phyloP scores from a whole-genome alignment of 2,888 invertebrate genomes.

The Epirrita christyi region DNA sequence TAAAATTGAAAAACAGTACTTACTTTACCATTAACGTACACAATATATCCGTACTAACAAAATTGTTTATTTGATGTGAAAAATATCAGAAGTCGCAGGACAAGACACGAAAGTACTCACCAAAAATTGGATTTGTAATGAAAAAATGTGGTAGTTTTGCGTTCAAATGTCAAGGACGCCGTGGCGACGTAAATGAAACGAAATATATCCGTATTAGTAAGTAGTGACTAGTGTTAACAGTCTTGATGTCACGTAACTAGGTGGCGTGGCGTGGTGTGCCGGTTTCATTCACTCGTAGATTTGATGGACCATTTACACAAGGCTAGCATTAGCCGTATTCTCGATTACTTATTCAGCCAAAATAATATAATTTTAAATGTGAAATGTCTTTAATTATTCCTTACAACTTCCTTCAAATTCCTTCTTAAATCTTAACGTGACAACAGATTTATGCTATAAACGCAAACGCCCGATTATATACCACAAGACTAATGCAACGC shows the following conservation, averaged over 20 bases:
- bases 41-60: conserved; percentile 65
- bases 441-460: too few species aligned
- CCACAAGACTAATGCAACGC: too few species aligned
- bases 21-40: conserved; percentile 30
- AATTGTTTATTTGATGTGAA: conserved; percentile 73
- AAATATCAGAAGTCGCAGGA: conserved; percentile 66
- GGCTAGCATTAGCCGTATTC: neutral
- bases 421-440: too few species aligned
- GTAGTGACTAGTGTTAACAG: conserved; percentile 55
- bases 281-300: conserved; percentile 63
- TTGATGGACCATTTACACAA: conserved; percentile 38
- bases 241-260: conserved; percentile 71
- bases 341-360: neutral
- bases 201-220: conserved; percentile 61
- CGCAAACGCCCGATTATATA: too few species aligned
- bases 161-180: conserved; percentile 64
- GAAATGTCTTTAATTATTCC: too few species aligned
- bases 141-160: conserved; percentile 54
- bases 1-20: conserved; percentile 65
- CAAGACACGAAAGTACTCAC: conserved; percentile 68
- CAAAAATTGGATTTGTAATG: conserved; percentile 79
- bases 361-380: neutral
- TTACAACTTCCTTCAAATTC: too few species aligned
- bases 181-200: conserved; percentile 49
- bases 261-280: conserved; percentile 79